These are phyloP conservation scores for Caenorhabditis afra DNA, from an alignment of 2,888 invertebrate species.

Conservation along the genomic window DNA sequence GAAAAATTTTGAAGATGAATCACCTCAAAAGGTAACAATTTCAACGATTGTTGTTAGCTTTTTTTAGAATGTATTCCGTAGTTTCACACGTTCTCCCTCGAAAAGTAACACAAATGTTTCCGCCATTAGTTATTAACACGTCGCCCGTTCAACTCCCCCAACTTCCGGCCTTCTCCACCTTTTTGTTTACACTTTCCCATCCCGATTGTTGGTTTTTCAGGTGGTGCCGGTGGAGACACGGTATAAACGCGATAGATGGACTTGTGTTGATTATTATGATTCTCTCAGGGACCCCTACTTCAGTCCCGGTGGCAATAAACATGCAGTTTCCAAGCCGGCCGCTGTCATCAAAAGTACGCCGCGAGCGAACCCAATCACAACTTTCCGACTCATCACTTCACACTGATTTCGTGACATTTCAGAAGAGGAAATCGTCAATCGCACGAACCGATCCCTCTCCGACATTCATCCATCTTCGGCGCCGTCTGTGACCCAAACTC, in stretches of 20 bases:
- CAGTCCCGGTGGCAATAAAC: conserved; percentile 36
- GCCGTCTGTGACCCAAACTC: conserved; percentile 26
- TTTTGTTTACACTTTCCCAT: background rate
- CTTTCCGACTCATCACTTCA: too few relatives aligned
- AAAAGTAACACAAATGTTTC: conserved; percentile 9
- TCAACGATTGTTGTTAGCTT: background rate
- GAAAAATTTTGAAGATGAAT: conserved; percentile 50
- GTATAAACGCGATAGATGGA: conserved; percentile 75
- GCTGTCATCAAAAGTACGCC: conserved; percentile 53
- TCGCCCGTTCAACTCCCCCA: background rate
- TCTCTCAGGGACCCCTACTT: conserved; percentile 61
- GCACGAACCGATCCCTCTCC: conserved; percentile 50
- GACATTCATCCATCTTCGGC: conserved; percentile 55
- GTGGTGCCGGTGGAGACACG: conserved; percentile 75
- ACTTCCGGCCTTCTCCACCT: background rate
- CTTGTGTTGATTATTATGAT: conserved; percentile 74
- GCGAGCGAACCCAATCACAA: too few relatives aligned
- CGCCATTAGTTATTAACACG: conserved; percentile 14
- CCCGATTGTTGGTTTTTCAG: conserved; percentile 56
- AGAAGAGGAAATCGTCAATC: conserved; percentile 58
- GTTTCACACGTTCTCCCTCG: conserved; percentile 18
- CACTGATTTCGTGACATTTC: background rate
- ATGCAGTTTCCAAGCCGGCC: conserved; percentile 32
- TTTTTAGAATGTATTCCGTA: conserved; percentile 6
- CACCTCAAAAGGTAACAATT: conserved; percentile 38